A percentile compares a stretch with the other conserved stretches of the same genome.
phyloP scores from a whole-genome alignment of 2,797 vertebrate genomes.

The Silurus aristotelis region DNA sequence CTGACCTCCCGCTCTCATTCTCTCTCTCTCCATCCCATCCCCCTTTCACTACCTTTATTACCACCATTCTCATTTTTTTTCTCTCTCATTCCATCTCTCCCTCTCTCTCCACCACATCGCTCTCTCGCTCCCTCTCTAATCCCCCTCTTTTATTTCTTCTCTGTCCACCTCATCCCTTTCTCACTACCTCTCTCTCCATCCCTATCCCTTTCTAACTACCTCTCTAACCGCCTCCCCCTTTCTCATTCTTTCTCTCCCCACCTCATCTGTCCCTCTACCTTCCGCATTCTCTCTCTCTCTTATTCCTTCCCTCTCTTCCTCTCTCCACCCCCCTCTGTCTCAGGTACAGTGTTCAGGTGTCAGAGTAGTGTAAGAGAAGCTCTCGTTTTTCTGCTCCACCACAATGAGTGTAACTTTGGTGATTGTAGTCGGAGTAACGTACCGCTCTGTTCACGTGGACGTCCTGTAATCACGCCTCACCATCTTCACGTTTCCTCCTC shows the following conservation, averaged over 20 bases:
- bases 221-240: background rate
- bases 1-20: too few relatives aligned
- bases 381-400: background rate
- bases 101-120: too few relatives aligned
- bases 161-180: too few relatives aligned
- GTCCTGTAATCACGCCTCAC: background rate
- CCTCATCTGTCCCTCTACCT: constrained; percentile 26
- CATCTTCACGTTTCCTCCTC: background rate
- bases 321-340: background rate
- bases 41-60: too few relatives aligned
- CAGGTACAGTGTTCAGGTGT: background rate
- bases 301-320: constrained; percentile 23
- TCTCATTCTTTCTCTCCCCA: constrained; percentile 32
- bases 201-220: too few relatives aligned
- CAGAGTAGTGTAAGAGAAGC: background rate
- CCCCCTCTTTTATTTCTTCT: too few relatives aligned
- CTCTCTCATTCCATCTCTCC: too few relatives aligned
- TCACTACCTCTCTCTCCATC: constrained; percentile 37
- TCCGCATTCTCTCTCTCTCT: constrained; percentile 44
- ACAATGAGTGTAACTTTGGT: background rate
- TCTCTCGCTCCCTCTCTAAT: too few relatives aligned
- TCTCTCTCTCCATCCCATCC: too few relatives aligned
- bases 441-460: background rate
- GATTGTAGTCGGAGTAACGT: background rate
- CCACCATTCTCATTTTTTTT: too few relatives aligned